Percentiles rank a stretch among this genome's conserved stretches.
Conservation (phyloP, 2,797 vertebrate species). For the Nannoperca australis region DNA sequence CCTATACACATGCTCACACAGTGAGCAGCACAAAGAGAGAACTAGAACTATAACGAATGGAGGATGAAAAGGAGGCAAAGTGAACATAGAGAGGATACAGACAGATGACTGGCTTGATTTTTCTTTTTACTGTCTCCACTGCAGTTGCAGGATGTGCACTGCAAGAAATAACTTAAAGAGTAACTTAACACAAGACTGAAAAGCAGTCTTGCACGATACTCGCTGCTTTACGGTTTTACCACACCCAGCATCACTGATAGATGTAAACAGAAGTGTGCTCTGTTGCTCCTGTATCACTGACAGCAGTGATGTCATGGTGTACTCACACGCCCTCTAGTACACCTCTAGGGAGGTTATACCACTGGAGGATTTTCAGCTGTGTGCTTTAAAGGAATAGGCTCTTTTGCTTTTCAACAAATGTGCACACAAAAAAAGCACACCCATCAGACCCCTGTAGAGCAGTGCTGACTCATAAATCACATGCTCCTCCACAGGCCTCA, state of each 20-base stretch:
- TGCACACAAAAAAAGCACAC: no score
- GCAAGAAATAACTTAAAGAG: slow-evolving; percentile 3
- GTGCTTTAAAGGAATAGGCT: not conserved
- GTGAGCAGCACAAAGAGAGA: slow-evolving; percentile 25
- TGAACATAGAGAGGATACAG: slow-evolving; percentile 14
- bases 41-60: slow-evolving; percentile 27
- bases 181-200: not conserved
- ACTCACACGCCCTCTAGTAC: not conserved
- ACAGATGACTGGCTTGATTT: not conserved
- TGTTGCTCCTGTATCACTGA: not conserved
- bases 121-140: not conserved
- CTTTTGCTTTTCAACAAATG: not conserved
- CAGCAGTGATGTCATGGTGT: not conserved
- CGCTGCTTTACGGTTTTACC: not conserved
- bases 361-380: not conserved
- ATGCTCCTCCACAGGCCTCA: slow-evolving; percentile 54
- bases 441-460: slow-evolving; percentile 42
- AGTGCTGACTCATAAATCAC: slow-evolving; percentile 75
- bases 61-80: slow-evolving; percentile 24
- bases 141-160: slow-evolving; percentile 16
- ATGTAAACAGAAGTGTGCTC: not conserved
- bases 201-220: not conserved
- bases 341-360: not conserved
- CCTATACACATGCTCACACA: not conserved
- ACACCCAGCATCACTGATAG: not conserved